Conservation (phyloP, 1,140 invertebrate genomes). For the Ectropis grisescens region DNA sequence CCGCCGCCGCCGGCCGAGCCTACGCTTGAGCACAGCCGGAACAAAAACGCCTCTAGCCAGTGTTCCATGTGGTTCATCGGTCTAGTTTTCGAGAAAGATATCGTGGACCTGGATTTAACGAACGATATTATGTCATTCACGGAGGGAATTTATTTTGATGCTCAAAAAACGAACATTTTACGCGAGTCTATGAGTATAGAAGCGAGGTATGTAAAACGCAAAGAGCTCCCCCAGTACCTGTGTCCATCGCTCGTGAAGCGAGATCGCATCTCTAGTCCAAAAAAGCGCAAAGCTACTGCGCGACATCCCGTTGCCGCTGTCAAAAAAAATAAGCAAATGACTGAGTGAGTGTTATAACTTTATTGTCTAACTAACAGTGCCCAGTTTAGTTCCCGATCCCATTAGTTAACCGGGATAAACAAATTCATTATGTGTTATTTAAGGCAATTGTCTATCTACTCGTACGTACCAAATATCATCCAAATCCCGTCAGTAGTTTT, state of each 20-base stretch:
- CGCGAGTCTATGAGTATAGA: constrained; percentile 94
- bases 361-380: too few relatives aligned
- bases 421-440: too few relatives aligned
- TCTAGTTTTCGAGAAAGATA: constrained; percentile 88
- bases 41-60: constrained; percentile 86
- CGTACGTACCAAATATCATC: too few relatives aligned
- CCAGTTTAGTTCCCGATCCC: too few relatives aligned
- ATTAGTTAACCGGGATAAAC: too few relatives aligned
- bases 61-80: constrained; percentile 98
- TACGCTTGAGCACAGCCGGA: too few relatives aligned
- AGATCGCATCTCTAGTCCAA: constrained; percentile 68
- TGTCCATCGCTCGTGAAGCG: constrained; percentile 78
- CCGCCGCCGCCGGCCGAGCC: constrained; percentile 46
- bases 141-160: constrained; percentile 77
- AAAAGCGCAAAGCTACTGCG: constrained; percentile 47
- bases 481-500: too few relatives aligned
- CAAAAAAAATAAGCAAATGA: too few relatives aligned
- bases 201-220: constrained; percentile 79
- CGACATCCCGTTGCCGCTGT: too few relatives aligned
- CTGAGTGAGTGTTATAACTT: too few relatives aligned
- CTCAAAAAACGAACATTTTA: constrained; percentile 81
- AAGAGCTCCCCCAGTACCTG: constrained; percentile 82
- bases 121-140: constrained; percentile 92
- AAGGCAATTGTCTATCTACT: too few relatives aligned
- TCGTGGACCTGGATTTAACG: constrained; percentile 93